A percentile compares a stretch with the other conserved stretches of the same genome.
phyloP scores from a whole-genome alignment of 2,797 vertebrate genomes.

The Xiphorhynchus erythropygius region DNA sequence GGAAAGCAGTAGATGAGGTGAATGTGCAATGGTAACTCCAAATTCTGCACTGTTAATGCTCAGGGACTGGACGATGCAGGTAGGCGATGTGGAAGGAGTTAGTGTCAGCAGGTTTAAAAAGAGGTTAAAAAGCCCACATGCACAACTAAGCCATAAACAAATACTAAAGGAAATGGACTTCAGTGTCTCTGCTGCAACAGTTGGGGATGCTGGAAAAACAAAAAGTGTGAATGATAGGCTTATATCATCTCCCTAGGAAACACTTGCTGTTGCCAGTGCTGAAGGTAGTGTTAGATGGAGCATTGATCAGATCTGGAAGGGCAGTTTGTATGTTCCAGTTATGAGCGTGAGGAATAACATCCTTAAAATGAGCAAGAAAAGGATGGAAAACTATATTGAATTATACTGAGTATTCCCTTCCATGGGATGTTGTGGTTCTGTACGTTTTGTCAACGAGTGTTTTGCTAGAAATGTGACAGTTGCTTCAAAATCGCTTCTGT shows the following conservation, averaged over 20 bases:
- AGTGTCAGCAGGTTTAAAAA: neutral
- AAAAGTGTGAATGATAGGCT: neutral
- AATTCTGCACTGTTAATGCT: neutral
- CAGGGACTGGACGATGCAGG: neutral
- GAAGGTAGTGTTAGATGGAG: neutral
- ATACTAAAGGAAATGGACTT: neutral
- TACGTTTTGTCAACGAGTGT: neutral
- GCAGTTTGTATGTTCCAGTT: neutral
- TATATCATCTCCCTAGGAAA: fast-evolving
- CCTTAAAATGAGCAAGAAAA: neutral
- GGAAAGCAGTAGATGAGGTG: neutral
- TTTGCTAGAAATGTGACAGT: neutral
- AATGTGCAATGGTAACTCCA: neutral
- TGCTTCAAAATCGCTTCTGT: neutral
- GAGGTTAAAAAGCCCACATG: neutral
- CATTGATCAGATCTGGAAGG: neutral
- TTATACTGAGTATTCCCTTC: neutral
- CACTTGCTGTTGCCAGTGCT: neutral
- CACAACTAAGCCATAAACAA: neutral
- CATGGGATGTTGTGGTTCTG: neutral
- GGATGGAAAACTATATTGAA: neutral
- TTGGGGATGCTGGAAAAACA: neutral
- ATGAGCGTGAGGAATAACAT: neutral
- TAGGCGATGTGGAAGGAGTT: neutral
- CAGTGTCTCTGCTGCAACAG: neutral